phyloP scores from a whole-genome alignment of 1,140 invertebrate genomes.

The Radopholus similis region DNA sequence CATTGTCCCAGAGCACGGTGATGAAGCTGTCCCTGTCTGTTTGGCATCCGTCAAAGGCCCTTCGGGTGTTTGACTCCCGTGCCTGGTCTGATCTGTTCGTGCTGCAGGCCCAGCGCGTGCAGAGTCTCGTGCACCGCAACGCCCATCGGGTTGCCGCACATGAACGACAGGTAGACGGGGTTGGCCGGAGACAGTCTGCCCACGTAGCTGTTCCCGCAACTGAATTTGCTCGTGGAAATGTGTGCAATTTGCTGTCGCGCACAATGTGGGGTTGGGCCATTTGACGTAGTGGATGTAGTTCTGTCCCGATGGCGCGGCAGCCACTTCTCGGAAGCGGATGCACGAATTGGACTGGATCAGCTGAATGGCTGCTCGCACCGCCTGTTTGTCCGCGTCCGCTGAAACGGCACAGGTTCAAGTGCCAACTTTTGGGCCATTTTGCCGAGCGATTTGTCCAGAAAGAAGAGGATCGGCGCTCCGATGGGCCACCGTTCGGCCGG shows the following conservation, averaged over 20 bases:
- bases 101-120: conserved; percentile 62
- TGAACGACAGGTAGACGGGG: conserved; percentile 44
- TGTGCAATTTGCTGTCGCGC: neutral
- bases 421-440: neutral
- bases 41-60: neutral
- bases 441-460: conserved; percentile 21
- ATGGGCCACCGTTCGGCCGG: conserved; percentile 15
- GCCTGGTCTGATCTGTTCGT: conserved; percentile 64
- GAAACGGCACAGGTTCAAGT: neutral
- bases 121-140: conserved; percentile 57
- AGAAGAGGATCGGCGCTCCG: conserved; percentile 13
- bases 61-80: neutral
- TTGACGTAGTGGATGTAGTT: neutral
- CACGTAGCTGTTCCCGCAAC: conserved; percentile 51
- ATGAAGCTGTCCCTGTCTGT: conserved; percentile 65
- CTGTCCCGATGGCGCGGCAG: neutral
- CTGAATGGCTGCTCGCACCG: neutral
- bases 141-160: conserved; percentile 51
- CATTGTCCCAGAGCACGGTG: conserved; percentile 63
- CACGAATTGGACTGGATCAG: conserved; percentile 7
- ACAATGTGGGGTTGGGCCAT: neutral
- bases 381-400: neutral
- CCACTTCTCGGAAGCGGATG: neutral
- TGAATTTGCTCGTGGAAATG: conserved; percentile 1
- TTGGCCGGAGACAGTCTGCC: conserved; percentile 41